Evolutionary conservation across 1,140 invertebrate species (phyloP).

Genomic region (Pogonognathellus flavescens): DNA sequence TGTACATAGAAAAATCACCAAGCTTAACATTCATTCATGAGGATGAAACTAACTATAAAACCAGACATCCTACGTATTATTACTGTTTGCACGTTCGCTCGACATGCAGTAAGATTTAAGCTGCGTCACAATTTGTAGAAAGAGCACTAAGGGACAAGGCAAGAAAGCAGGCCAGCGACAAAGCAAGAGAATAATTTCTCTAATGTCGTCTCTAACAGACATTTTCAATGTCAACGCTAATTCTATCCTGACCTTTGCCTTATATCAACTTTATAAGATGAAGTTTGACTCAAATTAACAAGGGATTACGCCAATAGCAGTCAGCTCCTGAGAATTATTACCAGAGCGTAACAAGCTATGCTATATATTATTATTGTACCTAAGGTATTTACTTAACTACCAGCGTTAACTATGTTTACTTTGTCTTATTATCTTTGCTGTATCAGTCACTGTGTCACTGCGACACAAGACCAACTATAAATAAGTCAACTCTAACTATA

Average conservation of each 20-base stretch:
- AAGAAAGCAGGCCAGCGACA: not conserved
- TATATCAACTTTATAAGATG: constrained; percentile 7
- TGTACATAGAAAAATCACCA: not conserved
- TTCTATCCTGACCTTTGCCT: constrained; percentile 19
- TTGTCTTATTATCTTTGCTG: not conserved
- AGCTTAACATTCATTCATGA: no score
- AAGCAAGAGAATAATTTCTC: constrained; percentile 13
- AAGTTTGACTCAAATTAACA: not conserved
- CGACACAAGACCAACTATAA: not conserved
- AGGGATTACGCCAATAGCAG: not conserved
- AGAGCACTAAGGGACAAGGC: not conserved
- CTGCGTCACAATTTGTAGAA: constrained; percentile 11
- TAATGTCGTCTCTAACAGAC: not conserved
- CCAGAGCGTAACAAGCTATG: no score
- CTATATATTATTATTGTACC: not conserved
- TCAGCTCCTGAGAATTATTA: not conserved
- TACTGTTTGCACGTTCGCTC: no score
- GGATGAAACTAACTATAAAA: not conserved
- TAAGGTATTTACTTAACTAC: not conserved
- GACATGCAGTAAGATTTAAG: no score
- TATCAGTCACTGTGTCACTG: not conserved
- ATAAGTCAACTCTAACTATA: constrained; percentile 6
- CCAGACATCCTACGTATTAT: not conserved
- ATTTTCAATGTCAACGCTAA: constrained; percentile 40
- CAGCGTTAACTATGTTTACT: not conserved